These are phyloP conservation scores for Gracilinanus agilis DNA, from an alignment of 2,113 vertebrate species.

Conservation along the genomic window DNA sequence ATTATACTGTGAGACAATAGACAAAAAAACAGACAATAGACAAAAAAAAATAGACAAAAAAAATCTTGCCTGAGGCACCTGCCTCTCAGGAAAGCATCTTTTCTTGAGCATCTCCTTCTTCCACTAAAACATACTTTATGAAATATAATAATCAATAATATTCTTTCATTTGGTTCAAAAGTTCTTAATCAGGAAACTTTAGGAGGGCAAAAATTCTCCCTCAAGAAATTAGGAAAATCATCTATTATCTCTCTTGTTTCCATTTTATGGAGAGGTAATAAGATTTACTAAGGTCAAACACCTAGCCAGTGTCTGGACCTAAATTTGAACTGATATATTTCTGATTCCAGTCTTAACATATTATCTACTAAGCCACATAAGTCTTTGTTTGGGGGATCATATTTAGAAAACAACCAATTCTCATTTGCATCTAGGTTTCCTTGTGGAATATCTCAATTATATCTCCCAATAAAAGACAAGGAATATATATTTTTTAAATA, in stretches of 20 bases:
- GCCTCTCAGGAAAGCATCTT: not conserved
- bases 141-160: not conserved
- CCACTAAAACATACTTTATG: not conserved
- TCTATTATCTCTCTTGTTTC: not conserved
- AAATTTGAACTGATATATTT: too few relatives aligned
- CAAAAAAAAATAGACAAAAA: too few relatives aligned
- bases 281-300: not conserved
- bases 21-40: too few relatives aligned
- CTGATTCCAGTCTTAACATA: not conserved
- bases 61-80: not conserved
- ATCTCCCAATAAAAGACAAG: slow-evolving; percentile 37
- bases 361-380: not conserved
- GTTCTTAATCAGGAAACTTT: not conserved
- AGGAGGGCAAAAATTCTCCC: not conserved
- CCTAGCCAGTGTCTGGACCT: too few relatives aligned
- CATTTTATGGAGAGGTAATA: not conserved
- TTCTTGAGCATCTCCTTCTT: not conserved
- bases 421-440: not conserved
- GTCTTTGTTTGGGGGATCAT: not conserved
- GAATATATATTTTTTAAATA: slow-evolving; percentile 51
- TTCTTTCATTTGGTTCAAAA: not conserved
- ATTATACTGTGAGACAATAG: too few relatives aligned
- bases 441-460: not conserved
- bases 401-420: not conserved
- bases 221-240: not conserved